Evolutionary conservation across 2,888 invertebrate genomes (phyloP), one percentile per base, ranked within the genome.

Genomic region (Phoronis australis): DNA sequence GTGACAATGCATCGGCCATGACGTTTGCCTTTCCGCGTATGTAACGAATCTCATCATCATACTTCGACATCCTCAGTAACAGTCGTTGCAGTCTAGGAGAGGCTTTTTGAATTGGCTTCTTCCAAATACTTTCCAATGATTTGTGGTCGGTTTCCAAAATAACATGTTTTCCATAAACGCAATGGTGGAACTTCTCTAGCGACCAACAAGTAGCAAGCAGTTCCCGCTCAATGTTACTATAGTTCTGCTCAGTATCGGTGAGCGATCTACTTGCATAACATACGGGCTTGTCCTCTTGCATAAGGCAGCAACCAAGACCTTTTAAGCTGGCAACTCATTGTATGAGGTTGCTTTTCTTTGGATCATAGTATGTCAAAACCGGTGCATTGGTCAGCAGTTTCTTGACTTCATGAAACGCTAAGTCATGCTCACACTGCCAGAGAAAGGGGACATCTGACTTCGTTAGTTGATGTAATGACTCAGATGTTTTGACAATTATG

Each of bases 31-130:
- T 51, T 9, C 47, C 47, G 18, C 24, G 15, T 3, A 44, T 25
- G 23, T 48, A 40, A 26, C 45, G 24, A 22, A 51, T 37, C 6
- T 47, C 40, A 18, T 54, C 25, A 45, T 56, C 54, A 42, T 52
- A 56, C 22, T 37, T 31, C n/a, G 47, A 45, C 26, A 51, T 23
- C 23, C 26, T 39, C 15, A 56, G 35, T 22, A 54, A 15, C 48
- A 54, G 54, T 12, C 54, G 43, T n/a, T 56, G 56, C 15, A 56
- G 44, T 25, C 49, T 37, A 3, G 49, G 42, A 15, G 45, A 48
- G 2, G 51, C 49, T 5, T 23, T 22, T 23, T 20, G 35, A 12
- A 53, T 21, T 2, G 53, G n/a, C n/a, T n/a, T n/a, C n/a, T n/a
- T n/a, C n/a, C n/a, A n/a, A n/a, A n/a, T n/a, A n/a, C n/a, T n/a